phyloP scores from a whole-genome alignment of 2,113 vertebrate species.

The Corynorhinus townsendii region DNA sequence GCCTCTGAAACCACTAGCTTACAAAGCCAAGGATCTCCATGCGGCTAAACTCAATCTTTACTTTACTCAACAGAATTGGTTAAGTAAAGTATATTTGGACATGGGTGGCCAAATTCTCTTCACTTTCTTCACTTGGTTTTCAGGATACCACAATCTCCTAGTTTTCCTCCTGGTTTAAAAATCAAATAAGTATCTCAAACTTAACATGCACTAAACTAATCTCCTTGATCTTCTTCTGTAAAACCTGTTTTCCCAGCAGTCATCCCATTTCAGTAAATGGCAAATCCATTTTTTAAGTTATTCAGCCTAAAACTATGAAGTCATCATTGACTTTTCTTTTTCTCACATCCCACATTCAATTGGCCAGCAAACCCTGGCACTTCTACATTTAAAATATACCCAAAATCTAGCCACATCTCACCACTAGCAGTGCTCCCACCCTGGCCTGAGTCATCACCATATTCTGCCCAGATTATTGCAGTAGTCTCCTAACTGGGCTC shows the following conservation, averaged over 20 bases:
- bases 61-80: background rate
- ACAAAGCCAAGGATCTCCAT: background rate
- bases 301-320: background rate
- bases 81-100: background rate
- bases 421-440: background rate
- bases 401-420: background rate
- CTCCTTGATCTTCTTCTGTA: background rate
- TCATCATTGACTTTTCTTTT: background rate
- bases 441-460: background rate
- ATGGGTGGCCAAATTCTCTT: background rate
- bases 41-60: background rate
- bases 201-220: background rate
- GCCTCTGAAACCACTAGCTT: background rate
- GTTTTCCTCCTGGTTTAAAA: background rate
- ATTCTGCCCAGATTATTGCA: background rate
- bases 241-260: background rate
- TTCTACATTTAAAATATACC: background rate
- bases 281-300: background rate
- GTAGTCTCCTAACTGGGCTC: background rate
- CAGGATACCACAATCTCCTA: background rate
- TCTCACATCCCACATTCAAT: background rate
- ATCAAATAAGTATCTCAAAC: background rate
- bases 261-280: background rate
- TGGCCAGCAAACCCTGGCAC: background rate
- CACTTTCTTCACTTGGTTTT: background rate